Base-by-base conservation (phyloP, 2,888 invertebrate genomes). In the Phytoseiulus persimilis region DNA sequence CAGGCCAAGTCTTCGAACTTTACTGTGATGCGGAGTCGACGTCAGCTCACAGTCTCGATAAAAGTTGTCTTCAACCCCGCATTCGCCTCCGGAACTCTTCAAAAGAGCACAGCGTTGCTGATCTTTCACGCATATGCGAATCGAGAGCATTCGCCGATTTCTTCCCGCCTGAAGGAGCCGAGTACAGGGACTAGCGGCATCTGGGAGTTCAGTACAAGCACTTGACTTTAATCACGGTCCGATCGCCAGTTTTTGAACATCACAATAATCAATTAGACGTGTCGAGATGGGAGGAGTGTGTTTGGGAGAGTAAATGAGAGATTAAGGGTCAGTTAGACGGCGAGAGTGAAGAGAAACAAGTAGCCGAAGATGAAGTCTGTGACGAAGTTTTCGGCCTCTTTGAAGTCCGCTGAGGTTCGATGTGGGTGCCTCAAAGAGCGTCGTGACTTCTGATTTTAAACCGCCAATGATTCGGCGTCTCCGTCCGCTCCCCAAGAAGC, bases 361-460 rank as follows among this genome's bases (percentile, higher is more conserved):
- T 65, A 65, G 65, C 65, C 9, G 18, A 65, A 65, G 65, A 65
- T 65, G 65, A 65, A 65, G 65, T 65, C 65, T 65, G 65, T 65
- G 65, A 65, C 65, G 65, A 65, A 65, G 65, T 65, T 65, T 65
- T 65, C 65, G 65, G 65, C 28, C 14, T 28, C 65, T 65, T 65
- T 65, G 65, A 65, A 65, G 65, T 65, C 65, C 23, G 28, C 9
- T 65, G 65, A 65, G 65, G 65, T 18, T 65, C 5, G 18, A 65
- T 65, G 65, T 65, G 65, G 65, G 65, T 65, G 65, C 65, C 65
- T 65, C 65, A 65, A 65, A 65, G 65, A 65, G 65, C 65, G 65
- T 65, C 65, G 65, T 65, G 65, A 65, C 65, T 65, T 65, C 65
- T 65, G 65, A 65, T 65, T 65, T 65, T 65, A 65, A 65, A 65